phyloP scores from a whole-genome alignment of 2,113 vertebrate genomes.

The Nibea albiflora region DNA sequence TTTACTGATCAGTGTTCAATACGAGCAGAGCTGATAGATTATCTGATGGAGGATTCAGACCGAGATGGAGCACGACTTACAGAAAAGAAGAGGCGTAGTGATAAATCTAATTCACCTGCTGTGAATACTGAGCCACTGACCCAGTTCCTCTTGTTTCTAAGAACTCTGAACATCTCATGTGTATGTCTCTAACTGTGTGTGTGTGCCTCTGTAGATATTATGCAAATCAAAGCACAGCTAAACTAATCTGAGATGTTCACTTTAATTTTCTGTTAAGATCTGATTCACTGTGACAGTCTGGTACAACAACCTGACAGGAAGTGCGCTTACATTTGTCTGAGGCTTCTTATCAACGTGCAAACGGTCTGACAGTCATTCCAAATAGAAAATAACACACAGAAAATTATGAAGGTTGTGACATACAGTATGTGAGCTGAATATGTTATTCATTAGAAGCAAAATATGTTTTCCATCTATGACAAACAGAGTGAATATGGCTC shows the following conservation, averaged over 20 bases:
- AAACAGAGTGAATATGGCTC: too few relatives aligned
- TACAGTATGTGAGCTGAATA: neutral
- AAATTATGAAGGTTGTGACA: neutral
- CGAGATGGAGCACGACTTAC: neutral
- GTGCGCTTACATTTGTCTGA: neutral
- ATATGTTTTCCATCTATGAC: too few relatives aligned
- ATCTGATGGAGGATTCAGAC: neutral
- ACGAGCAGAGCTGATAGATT: neutral
- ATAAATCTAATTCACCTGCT: neutral
- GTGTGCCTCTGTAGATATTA: neutral
- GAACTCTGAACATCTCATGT: neutral
- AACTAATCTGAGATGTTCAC: neutral
- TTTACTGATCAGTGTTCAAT: neutral
- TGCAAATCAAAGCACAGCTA: constrained; percentile 9
- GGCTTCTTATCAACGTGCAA: constrained; percentile 32
- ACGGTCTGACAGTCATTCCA: constrained; percentile 16
- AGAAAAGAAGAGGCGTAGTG: neutral
- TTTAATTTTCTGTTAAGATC: constrained; percentile 22
- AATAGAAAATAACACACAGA: constrained; percentile 1
- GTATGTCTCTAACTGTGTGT: too few relatives aligned
- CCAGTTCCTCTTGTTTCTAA: neutral
- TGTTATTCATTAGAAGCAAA: neutral
- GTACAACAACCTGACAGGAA: constrained; percentile 9
- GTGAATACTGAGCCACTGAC: neutral
- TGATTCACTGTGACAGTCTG: constrained; percentile 28